Base-by-base conservation (phyloP, 2,113 vertebrate genomes). In the Brachyistius frenatus region DNA sequence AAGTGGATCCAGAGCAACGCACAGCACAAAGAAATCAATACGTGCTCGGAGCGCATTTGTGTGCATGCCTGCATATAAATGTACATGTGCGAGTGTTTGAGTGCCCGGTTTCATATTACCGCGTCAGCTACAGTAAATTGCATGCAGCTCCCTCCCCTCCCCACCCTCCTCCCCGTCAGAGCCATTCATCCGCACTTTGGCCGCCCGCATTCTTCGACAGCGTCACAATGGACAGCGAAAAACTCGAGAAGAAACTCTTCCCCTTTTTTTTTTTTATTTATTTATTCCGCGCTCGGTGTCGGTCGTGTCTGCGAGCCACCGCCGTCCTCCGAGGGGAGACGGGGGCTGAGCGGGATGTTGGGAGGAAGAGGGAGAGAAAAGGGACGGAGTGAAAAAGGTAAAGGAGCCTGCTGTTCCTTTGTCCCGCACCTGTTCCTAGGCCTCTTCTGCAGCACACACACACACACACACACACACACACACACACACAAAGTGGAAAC, bases 341-440 rank as follows among this genome's bases (percentile, higher is more conserved):
- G 69, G 53, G 71, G 73, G 60, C 74, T 2, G 72, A 44, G 57
- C 31, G 36, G 83, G 78, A 73, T 73, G 75, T 66, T 44, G 61
- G 53, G 72, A 78, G 69, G 60, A 80, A 41, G 44, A 75, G 46
- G 62, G 60, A 66, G 75, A 69, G 66, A 79, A 79, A 84, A 33
- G 81, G 60, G 80, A 75, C 61, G 80, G 69, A 79, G 90, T 67
- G 47, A 80, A 85, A 92, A 90, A 89, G 89, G 90, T 23, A 23
- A 90, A 88, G 88, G 81, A 85, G 78, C 91, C 89, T 41, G 90
- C 90, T 92, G 88, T 90, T 93, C 85, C 80, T 93, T 93, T 93
- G 89, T 93, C 88, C 85, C 66, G 87, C 92, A 90, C 92, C 91
- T 92, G 92, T 92, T 92, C 86, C 91, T 92, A 88, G 88, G 91